Conservation (phyloP, 2,113 vertebrate genomes). For the Scolopax mira region DNA sequence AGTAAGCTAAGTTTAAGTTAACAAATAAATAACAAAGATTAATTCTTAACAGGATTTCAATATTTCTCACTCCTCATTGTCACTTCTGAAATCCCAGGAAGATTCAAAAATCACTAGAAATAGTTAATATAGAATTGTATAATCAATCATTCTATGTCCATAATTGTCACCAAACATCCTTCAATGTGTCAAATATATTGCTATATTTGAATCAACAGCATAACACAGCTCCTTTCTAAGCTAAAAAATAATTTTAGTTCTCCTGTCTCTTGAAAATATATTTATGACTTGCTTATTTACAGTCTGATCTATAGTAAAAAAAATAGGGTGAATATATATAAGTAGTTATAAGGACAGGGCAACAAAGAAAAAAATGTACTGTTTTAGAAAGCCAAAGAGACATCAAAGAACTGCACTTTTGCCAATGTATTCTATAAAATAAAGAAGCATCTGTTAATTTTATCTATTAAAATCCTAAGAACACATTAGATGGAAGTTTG, state of each 20-base stretch:
- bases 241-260: not conserved
- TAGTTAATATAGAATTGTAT: not conserved
- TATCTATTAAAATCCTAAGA: not conserved
- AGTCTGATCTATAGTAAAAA: not conserved
- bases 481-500: not conserved
- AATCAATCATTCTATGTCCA: not conserved
- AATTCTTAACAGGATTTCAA: not conserved
- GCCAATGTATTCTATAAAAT: not conserved
- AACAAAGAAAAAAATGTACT: not conserved
- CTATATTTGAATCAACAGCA: not conserved
- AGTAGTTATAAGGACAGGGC: not conserved
- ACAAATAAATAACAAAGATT: conserved; percentile 1
- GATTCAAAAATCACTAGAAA: not conserved
- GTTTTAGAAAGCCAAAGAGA: not conserved
- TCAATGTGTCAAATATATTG: not conserved
- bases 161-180: not conserved
- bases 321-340: not conserved
- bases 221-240: not conserved
- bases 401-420: not conserved
- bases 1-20: not conserved
- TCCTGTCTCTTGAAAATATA: not conserved
- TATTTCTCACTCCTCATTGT: not conserved
- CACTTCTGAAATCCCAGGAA: not conserved
- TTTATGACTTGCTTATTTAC: not conserved
- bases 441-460: not conserved